Conservation (phyloP, 2,888 invertebrate species). For the Stenolophus ochropezus region DNA sequence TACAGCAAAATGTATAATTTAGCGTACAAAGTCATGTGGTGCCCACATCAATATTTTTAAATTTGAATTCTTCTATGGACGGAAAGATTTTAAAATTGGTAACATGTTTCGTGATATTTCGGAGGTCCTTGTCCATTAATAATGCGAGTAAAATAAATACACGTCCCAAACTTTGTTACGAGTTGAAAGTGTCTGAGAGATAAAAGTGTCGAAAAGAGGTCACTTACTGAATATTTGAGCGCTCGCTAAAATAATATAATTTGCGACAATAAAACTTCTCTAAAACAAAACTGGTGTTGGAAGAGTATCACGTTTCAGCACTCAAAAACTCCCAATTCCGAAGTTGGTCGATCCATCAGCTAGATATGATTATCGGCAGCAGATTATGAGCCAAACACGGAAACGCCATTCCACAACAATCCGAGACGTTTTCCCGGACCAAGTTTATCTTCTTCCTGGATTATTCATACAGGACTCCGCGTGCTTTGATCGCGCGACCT, state of each 20-base stretch:
- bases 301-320: slow-evolving; percentile 41
- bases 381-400: slow-evolving; percentile 40
- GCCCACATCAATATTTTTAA: no score
- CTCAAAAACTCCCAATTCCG: slow-evolving; percentile 28
- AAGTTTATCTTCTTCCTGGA: slow-evolving; percentile 22
- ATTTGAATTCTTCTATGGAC: no score
- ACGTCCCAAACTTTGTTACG: not conserved
- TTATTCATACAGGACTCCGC: slow-evolving; percentile 46
- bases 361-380: slow-evolving; percentile 32
- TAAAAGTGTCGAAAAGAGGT: not conserved
- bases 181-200: not conserved
- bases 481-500: slow-evolving; percentile 32
- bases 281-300: slow-evolving; percentile 39
- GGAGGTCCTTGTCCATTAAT: not conserved
- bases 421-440: not conserved
- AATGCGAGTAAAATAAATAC: not conserved
- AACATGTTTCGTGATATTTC: no score
- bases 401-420: slow-evolving; percentile 39
- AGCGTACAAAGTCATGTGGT: no score
- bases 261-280: slow-evolving; percentile 38
- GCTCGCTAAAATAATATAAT: slow-evolving; percentile 24
- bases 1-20: no score
- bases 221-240: not conserved
- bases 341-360: slow-evolving; percentile 6
- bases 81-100: no score